Base-by-base conservation (phyloP, 2,888 invertebrate species). In the Palloptera scutellata region DNA sequence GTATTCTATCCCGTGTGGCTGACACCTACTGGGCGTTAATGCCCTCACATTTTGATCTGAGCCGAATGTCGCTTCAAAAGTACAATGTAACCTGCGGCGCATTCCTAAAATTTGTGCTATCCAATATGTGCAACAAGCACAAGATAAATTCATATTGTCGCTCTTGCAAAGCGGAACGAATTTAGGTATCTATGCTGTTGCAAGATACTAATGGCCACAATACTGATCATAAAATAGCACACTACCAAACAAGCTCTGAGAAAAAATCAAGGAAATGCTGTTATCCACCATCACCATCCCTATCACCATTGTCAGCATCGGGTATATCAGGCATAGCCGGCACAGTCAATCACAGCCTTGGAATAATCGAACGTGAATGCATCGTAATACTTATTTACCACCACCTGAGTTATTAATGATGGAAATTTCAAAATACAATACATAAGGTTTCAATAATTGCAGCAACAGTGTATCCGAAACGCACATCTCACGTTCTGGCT, bases 361-460 rank as follows among this genome's bases (percentile, higher is more conserved):
- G 54, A 54, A 54, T 20, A 15, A 20, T 13, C n/a, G n/a, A 40
- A 19, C 30, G 30, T 30, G 6, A 8, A 54, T 13, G 55, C 20
- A 52, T 20, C 19, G 17, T 30, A 48, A 20, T 15, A 59, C 53
- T n/a, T n/a, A 43, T 53, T 60, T 72, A 72, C 76, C 79, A 76
- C 83, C 81, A 83, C 79, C 81, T 82, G 84, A 78, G 84, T 79
- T 84, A 83, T 83, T 83, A 84, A 83, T 84, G 84, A 84, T 81
- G 78, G 80, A 83, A 83, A 83, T 83, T 84, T 82, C 77, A 80
- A 83, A 83, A 83, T 83, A 83, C 83, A 83, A 83, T 83, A 83
- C 83, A 84, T 84, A 81, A 83, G 83, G 84, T 83, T n/a, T 83
- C 84, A 82, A 83, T 83, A 82, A 83, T 84, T 84, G 83, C 81